Evolutionary conservation across 2,113 vertebrate genomes (phyloP).

Genomic region (Varanus salvator): DNA sequence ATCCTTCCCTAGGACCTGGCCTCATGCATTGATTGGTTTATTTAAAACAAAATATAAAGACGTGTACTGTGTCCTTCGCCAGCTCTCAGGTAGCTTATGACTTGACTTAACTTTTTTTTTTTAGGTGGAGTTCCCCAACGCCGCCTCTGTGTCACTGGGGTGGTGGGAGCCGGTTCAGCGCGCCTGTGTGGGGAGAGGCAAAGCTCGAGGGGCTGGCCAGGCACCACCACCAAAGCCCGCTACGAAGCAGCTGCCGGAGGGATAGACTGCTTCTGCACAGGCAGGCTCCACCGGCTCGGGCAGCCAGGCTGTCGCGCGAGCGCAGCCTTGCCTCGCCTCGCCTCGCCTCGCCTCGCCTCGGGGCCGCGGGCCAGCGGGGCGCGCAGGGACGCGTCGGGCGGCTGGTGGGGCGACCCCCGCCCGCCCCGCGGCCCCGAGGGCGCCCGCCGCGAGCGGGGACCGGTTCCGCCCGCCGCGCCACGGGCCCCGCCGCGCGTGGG

Average conservation of each 20-base stretch:
- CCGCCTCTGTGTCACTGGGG: not conserved
- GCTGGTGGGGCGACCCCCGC: not conserved
- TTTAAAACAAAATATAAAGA: too few relatives aligned
- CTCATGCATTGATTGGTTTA: too few relatives aligned
- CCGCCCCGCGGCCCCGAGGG: not conserved
- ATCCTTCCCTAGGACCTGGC: too few relatives aligned
- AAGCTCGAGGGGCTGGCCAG: too few relatives aligned
- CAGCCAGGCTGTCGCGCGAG: not conserved
- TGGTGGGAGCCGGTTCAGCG: not conserved
- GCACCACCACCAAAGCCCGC: not conserved
- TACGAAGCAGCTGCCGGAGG: not conserved
- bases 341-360: too few relatives aligned
- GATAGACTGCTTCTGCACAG: not conserved
- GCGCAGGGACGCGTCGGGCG: not conserved
- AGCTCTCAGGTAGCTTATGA: not conserved
- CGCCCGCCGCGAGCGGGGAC: not conserved
- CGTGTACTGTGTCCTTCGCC: too few relatives aligned
- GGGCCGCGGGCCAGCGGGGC: not conserved
- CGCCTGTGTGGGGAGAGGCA: too few relatives aligned
- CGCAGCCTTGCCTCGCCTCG: not conserved
- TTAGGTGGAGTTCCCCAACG: not conserved
- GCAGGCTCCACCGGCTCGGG: not conserved
- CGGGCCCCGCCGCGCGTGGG: not conserved
- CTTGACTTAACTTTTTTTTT: too few relatives aligned
- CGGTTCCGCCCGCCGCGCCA: not conserved